Evolutionary conservation across 2,113 vertebrate species (phyloP).

Genomic region (Thinocorus orbignyianus): DNA sequence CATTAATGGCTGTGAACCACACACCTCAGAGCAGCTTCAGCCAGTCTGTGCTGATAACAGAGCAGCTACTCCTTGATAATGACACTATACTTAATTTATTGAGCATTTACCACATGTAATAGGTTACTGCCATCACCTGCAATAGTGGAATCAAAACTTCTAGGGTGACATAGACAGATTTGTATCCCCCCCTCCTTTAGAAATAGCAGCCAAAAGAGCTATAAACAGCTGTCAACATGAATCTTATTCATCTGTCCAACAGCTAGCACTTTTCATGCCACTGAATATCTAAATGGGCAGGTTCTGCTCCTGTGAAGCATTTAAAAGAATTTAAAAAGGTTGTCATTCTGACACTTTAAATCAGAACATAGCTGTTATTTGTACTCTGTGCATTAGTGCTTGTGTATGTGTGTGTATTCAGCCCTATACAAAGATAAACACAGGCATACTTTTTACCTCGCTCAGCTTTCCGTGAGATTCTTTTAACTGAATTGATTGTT

Average conservation of each 20-base stretch:
- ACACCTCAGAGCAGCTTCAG: neutral
- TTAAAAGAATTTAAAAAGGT: slow-evolving; percentile 28
- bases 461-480: neutral
- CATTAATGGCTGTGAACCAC: neutral
- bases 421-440: neutral
- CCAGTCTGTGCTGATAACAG: neutral
- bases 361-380: slow-evolving; percentile 23
- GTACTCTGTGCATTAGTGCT: neutral
- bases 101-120: neutral
- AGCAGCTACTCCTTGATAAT: neutral
- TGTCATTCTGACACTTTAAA: slow-evolving; percentile 39
- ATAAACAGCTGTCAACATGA: slow-evolving; percentile 49
- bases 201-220: slow-evolving; percentile 47
- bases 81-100: slow-evolving; percentile 2
- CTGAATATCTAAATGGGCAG: slow-evolving; percentile 48
- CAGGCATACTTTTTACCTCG: neutral
- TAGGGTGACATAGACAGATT: neutral
- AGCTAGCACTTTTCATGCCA: slow-evolving; percentile 44
- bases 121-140: neutral
- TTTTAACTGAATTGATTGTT: neutral
- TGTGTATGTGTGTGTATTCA: neutral
- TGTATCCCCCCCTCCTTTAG: neutral
- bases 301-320: slow-evolving; percentile 14
- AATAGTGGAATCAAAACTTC: slow-evolving; percentile 10
- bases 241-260: slow-evolving; percentile 37